Percentiles rank a stretch among this genome's conserved stretches.
Evolutionary conservation across 2,888 invertebrate species (phyloP).

Genomic region (Spodoptera picta): DNA sequence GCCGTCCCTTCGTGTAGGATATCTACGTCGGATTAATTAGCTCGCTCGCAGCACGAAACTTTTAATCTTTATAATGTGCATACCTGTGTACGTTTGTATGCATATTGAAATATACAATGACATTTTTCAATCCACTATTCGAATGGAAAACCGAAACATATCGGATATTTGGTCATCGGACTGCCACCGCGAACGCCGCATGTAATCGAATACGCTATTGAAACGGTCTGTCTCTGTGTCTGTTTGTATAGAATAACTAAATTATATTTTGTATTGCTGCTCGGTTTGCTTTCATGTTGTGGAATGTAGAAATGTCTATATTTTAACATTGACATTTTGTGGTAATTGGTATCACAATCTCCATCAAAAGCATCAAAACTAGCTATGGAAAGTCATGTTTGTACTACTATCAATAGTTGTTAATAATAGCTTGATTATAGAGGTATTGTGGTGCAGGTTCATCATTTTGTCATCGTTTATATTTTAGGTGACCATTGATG

Average conservation of each 20-base stretch:
- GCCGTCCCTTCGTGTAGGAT: constrained; percentile 70
- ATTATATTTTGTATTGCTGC: constrained; percentile 65
- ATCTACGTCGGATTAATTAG: constrained; percentile 78
- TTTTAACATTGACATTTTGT: constrained; percentile 10
- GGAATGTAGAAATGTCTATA: constrained; percentile 20
- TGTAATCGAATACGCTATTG: constrained; percentile 78
- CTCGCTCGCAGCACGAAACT: constrained; percentile 69
- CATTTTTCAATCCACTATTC: constrained; percentile 71
- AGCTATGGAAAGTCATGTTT: too few species aligned
- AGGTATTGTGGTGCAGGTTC: too few species aligned
- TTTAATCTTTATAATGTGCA: constrained; percentile 76
- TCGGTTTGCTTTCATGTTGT: constrained; percentile 45
- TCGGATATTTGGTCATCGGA: constrained; percentile 74
- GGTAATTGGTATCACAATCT: too few species aligned
- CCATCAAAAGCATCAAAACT: too few species aligned
- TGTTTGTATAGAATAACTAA: constrained; percentile 68
- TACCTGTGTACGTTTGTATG: constrained; percentile 45
- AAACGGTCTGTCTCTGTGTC: constrained; percentile 67
- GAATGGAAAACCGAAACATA: constrained; percentile 69
- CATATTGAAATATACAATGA: constrained; percentile 43
- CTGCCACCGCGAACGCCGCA: constrained; percentile 71
- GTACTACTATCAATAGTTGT: too few species aligned
- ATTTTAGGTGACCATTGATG: too few species aligned
- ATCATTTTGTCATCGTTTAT: too few species aligned
- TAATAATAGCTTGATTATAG: too few species aligned